Base-by-base conservation (phyloP, 2,888 invertebrate species). In the Leptopilina drosophilae region DNA sequence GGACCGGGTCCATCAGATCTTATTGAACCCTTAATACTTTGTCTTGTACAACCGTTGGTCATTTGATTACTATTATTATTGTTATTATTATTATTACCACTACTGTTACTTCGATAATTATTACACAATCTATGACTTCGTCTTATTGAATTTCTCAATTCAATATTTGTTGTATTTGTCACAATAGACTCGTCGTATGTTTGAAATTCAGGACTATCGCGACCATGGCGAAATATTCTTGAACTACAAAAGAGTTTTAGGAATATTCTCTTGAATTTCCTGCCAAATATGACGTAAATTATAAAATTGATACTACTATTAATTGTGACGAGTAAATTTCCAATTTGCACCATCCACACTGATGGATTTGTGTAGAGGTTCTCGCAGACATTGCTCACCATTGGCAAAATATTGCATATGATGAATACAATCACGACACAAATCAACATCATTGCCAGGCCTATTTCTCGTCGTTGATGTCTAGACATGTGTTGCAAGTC, bases 301-400 rank as follows among this genome's bases (percentile, higher is more conserved):
- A 99, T 95, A 92, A 99, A 99, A 93, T 99, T 99, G 82, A 98
- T 97, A 90, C 98, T 98, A 89, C 98, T 98, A 93, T 99, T 99
- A 91, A 99, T 95, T 83, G 98, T 98, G 79, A 99, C 98, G 83
- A 99, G 94, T 78, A 99, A 94, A 92, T 99, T 99, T 89, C 97
- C 97, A 59, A 95, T 94, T 89, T 96, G 96, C 77, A 97, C 95
- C 87, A 97, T 93, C 88, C 95, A 94, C 87, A 95, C 95, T 84
- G 94, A 93, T 80, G 94, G 94, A 69, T 93, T 93, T 80, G 93
- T 93, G 88, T 94, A 94, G 88, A 97, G 97, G 64, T 96, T 96
- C 92, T 98, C 97, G 89, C 96, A 94, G 64, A 97, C 95, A 93
- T 98, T 98, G 87, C 96, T 95, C 81, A 97, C 95, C 83, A 98